Conservation (phyloP, 1,140 invertebrate genomes). For the Leptopilina clavipes region DNA sequence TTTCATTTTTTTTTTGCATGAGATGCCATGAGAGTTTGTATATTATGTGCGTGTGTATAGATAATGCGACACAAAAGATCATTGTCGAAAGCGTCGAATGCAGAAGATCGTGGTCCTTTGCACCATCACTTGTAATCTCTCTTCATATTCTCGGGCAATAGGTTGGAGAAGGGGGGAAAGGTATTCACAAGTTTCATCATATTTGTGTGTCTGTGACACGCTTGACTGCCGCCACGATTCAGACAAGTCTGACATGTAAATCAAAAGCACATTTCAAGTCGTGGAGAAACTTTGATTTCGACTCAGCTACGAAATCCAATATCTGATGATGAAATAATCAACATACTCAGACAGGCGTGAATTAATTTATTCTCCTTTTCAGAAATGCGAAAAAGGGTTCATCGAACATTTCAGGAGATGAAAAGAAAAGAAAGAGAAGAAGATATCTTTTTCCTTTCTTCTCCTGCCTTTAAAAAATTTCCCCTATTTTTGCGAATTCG, state of each 20-base stretch:
- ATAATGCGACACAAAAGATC: conserved; percentile 13
- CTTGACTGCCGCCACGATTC: neutral
- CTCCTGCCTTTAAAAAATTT: too few relatives aligned
- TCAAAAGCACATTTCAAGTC: conserved; percentile 34
- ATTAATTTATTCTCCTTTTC: neutral
- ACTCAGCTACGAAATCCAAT: neutral
- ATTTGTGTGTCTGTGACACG: neutral
- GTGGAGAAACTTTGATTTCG: conserved; percentile 26
- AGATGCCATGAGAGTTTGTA: neutral
- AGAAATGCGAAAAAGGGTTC: neutral
- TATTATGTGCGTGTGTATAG: neutral
- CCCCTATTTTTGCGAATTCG: too few relatives aligned
- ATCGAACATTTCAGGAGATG: too few relatives aligned
- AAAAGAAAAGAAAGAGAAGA: too few relatives aligned
- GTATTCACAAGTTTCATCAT: conserved; percentile 38
- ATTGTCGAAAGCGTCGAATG: conserved; percentile 29
- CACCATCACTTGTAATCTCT: conserved; percentile 16
- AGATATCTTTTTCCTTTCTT: too few relatives aligned
- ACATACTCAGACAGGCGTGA: conserved; percentile 1
- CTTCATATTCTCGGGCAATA: conserved; percentile 6
- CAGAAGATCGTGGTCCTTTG: conserved; percentile 25
- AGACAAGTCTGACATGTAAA: conserved; percentile 40
- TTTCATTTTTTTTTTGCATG: neutral
- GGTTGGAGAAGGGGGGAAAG: neutral
- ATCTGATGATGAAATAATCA: conserved; percentile 14